These are phyloP conservation scores for Drosophila limbata DNA, from an alignment of 2,888 invertebrate species.

Conservation along the genomic window DNA sequence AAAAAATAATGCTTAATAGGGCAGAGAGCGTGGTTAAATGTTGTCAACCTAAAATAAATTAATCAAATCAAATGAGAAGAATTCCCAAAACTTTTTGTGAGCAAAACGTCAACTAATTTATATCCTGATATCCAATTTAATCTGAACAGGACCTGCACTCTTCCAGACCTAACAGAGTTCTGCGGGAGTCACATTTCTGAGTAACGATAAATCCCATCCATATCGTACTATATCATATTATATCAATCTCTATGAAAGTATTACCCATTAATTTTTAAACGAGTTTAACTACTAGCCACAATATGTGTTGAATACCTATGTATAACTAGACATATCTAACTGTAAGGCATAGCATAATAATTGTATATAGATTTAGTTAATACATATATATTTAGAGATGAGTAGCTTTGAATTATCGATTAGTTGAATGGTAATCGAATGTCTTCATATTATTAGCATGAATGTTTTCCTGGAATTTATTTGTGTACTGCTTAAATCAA, in stretches of 20 bases:
- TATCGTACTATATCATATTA: constrained; percentile 17
- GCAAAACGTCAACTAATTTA: constrained; percentile 33
- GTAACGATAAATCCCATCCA: constrained; percentile 23
- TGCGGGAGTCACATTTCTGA: constrained; percentile 83
- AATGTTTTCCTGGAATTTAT: constrained; percentile 53
- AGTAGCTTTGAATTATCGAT: constrained; percentile 17
- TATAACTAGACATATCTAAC: constrained; percentile 53
- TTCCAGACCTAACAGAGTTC: constrained; percentile 66
- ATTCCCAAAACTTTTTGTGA: not conserved
- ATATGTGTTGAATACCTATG: constrained; percentile 55
- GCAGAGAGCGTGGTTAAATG: constrained; percentile 49
- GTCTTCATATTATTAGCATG: constrained; percentile 48
- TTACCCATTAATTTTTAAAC: constrained; percentile 72
- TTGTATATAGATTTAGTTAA: constrained; percentile 47
- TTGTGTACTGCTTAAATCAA: constrained; percentile 47
- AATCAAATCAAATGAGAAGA: constrained; percentile 13
- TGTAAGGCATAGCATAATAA: constrained; percentile 49
- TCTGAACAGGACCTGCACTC: constrained; percentile 81
- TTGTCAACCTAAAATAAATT: constrained; percentile 40
- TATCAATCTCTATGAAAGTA: constrained; percentile 71
- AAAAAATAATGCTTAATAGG: constrained; percentile 39
- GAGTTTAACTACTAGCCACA: constrained; percentile 57
- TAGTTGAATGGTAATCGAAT: constrained; percentile 25
- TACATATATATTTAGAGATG: constrained; percentile 14
- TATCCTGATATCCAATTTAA: constrained; percentile 65